phyloP scores from a whole-genome alignment of 1,140 invertebrate species.

The Trachymyrmex septentrionalis region DNA sequence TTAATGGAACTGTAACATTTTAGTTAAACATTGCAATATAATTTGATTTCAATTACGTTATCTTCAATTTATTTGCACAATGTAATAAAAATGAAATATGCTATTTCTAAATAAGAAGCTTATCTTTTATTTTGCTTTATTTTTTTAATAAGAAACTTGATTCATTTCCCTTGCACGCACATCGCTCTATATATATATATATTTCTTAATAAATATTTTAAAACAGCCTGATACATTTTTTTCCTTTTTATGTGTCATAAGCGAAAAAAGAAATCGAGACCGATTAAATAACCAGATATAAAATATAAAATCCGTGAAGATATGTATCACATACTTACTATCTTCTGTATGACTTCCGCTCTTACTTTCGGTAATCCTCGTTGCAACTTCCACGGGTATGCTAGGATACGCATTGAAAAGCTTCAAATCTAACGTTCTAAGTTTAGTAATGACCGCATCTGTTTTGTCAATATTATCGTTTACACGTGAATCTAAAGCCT shows the following conservation, averaged over 20 bases:
- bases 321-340: conserved; percentile 58
- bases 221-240: neutral
- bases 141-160: too few relatives aligned
- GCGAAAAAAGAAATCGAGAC: neutral
- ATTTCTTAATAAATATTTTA: conserved; percentile 1
- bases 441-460: conserved; percentile 92
- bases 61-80: neutral
- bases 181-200: neutral
- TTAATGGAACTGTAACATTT: conserved; percentile 78
- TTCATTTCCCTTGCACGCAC: too few relatives aligned
- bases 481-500: conserved; percentile 92
- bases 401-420: conserved; percentile 88
- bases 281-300: neutral
- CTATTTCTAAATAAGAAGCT: neutral
- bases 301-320: neutral
- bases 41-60: neutral
- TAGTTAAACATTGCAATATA: neutral
- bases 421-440: conserved; percentile 91
- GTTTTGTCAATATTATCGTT: conserved; percentile 94
- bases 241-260: neutral
- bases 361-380: conserved; percentile 76
- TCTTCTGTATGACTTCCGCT: conserved; percentile 75
- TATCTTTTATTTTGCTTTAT: too few relatives aligned
- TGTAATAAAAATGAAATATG: neutral
- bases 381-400: conserved; percentile 75